Percentiles rank a stretch among this genome's conserved stretches.
Conservation (phyloP, 2,888 invertebrate species). For the Harpalus rubripes region DNA sequence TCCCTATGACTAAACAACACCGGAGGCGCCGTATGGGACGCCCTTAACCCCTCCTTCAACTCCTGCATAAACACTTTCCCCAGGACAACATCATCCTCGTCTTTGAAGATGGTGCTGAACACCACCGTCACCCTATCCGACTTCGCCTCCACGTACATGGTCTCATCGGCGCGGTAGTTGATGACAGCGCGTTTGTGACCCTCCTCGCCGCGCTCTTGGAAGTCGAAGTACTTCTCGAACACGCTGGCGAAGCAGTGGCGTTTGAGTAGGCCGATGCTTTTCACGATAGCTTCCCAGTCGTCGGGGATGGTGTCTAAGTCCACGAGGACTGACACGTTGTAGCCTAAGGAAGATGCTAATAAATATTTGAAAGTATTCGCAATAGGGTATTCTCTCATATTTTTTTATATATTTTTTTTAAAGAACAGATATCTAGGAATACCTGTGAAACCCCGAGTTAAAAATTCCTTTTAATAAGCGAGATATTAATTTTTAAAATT, state of each 20-base stretch:
- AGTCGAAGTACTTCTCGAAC: constrained; percentile 99
- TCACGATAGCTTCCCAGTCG: constrained; percentile 93
- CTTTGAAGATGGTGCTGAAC: constrained; percentile 98
- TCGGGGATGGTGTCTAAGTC: constrained; percentile 95
- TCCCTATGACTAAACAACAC: constrained; percentile 96
- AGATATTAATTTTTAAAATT: too few species aligned
- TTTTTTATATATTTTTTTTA: too few species aligned
- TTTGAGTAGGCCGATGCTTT: constrained; percentile 95
- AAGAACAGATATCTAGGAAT: too few species aligned
- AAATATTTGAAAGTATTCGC: not conserved
- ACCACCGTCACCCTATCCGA: constrained; percentile 99
- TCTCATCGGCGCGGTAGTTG: constrained; percentile 99
- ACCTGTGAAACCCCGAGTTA: too few species aligned
- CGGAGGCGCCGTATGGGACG: constrained; percentile 94
- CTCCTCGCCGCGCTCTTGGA: constrained; percentile 95
- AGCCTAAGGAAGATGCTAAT: constrained; percentile 81
- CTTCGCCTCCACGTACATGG: constrained; percentile 99
- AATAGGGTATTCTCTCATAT: too few species aligned
- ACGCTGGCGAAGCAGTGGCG: constrained; percentile 99
- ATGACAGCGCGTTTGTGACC: constrained; percentile 97
- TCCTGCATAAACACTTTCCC: constrained; percentile 99
- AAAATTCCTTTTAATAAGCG: too few species aligned
- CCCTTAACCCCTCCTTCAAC: constrained; percentile 97
- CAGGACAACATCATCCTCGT: constrained; percentile 98
- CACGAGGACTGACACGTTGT: constrained; percentile 95